Evolutionary conservation across 2,888 invertebrate species (phyloP), one percentile per base, ranked within the genome.

Genomic region (Hoplodrina blanda): DNA sequence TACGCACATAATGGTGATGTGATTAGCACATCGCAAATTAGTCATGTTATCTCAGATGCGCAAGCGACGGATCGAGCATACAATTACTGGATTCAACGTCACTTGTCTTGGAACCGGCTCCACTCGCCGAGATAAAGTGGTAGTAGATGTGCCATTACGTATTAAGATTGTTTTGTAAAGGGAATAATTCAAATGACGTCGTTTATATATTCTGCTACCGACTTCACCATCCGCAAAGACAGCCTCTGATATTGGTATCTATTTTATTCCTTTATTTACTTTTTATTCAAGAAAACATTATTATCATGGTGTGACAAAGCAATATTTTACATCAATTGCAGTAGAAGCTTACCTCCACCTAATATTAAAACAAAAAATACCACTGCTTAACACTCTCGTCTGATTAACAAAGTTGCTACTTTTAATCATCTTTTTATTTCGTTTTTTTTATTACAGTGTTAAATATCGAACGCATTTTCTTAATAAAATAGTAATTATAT

Each of bases 1-100:
- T 85, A 81, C 81, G 78, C 84, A 84, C 68, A 84, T 89, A 89
- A 90, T 87, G 81, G 84, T 82, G 75, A 80, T 77, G 82, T 88
- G 86, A 90, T 91, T 89, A 91, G 86, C 85, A 85, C 88, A 85
- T 88, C 85, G 86, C 88, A 88, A 90, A 91, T 92, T 91, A 90
- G 89, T 90, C 87, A 82, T 80, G 87, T 89, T 88, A 86, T 88
- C 88, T 85, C 65, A 76, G 86, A 87, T 88, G 85, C 82, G 84
- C 88, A 72, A 82, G 85, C 83, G 84, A 84, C 81, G 85, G 77
- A 81, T 86, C 83, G 82, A 83, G 85, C 85, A 85, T 86, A 88
- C 86, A 88, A 86, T 88, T 89, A 87, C 84, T 81, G 85, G 85
- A 86, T 85, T 81, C 81, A 78, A 85, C 87, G 79, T 88, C 88